Conservation (phyloP, 2,113 vertebrate genomes). For the Oxyura jamaicensis region DNA sequence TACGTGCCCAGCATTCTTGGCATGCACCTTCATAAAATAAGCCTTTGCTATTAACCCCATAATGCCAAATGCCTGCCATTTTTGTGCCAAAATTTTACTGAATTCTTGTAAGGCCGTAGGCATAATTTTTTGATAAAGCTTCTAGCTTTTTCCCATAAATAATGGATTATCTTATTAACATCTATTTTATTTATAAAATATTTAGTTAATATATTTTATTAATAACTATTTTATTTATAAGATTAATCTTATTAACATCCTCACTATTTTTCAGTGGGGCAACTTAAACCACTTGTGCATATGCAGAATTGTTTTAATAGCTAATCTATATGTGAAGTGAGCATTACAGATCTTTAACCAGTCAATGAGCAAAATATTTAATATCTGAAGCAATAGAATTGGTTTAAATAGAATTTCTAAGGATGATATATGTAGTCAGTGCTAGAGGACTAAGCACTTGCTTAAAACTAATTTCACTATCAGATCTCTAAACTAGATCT, state of each 20-base stretch:
- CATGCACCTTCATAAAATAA: constrained; percentile 49
- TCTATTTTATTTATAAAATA: neutral
- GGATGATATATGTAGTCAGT: neutral
- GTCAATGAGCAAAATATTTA: neutral
- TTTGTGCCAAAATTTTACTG: neutral
- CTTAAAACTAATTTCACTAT: neutral
- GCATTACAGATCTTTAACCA: neutral
- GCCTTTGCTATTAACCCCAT: constrained; percentile 59
- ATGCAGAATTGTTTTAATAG: neutral
- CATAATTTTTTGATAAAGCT: neutral
- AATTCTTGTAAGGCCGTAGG: neutral
- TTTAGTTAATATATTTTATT: too few species aligned
- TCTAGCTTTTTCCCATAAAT: neutral
- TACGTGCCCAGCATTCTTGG: constrained; percentile 51
- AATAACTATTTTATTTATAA: too few species aligned
- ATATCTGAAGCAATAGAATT: neutral
- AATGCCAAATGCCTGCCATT: constrained; percentile 44
- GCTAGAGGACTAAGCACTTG: neutral
- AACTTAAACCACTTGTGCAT: neutral
- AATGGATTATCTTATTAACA: neutral
- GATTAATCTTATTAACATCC: neutral
- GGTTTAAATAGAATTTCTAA: neutral
- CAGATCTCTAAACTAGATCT: neutral
- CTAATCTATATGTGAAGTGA: neutral
- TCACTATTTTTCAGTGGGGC: neutral